A percentile compares a stretch with the other conserved stretches of the same genome.
Conservation (phyloP, 2,113 vertebrate species). For the Chaenogobius annularis region DNA sequence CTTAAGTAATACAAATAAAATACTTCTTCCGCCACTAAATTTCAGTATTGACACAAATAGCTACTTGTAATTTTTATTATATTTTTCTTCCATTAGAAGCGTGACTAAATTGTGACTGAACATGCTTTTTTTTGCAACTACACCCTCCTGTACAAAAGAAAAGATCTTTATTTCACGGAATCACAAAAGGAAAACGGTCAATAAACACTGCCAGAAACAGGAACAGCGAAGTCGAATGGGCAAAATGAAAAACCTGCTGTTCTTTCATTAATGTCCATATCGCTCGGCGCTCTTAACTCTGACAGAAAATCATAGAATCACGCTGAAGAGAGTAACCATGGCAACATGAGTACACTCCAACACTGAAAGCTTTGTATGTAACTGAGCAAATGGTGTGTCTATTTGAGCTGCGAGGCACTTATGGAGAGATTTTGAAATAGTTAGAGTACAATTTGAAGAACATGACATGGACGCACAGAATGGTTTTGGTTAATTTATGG, state of each 20-base stretch:
- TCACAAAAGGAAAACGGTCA: neutral
- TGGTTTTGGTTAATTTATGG: neutral
- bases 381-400: neutral
- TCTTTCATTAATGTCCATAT: neutral
- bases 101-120: too few relatives aligned
- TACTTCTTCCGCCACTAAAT: too few relatives aligned
- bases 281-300: neutral
- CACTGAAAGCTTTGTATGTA: neutral
- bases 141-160: too few relatives aligned
- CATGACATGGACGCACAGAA: neutral
- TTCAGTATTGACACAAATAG: too few relatives aligned
- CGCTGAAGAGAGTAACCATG: neutral
- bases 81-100: too few relatives aligned
- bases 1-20: too few relatives aligned
- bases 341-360: neutral
- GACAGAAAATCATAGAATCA: neutral
- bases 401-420: neutral
- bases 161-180: too few relatives aligned
- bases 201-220: neutral
- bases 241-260: neutral
- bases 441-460: neutral
- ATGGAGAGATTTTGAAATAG: neutral
- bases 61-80: too few relatives aligned
- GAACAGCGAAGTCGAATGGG: neutral
- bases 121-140: too few relatives aligned